A percentile compares a stretch with the other conserved stretches of the same genome.
Evolutionary conservation across 1,140 invertebrate species (phyloP).

Genomic region (Zaprionus davidi): DNA sequence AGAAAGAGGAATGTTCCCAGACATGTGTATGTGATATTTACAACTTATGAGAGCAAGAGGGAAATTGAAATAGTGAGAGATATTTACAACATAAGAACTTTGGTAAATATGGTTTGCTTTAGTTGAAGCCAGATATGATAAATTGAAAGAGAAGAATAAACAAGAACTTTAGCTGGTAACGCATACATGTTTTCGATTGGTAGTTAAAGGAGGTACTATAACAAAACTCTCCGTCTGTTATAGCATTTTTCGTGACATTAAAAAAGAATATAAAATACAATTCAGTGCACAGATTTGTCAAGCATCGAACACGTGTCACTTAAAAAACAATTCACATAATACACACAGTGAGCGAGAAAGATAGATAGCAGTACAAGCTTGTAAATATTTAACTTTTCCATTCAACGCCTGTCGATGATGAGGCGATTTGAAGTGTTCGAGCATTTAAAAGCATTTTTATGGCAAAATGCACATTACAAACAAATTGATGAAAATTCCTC

Average conservation of each 20-base stretch:
- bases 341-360: background rate
- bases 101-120: background rate
- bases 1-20: background rate
- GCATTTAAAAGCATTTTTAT: constrained; percentile 49
- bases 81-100: background rate
- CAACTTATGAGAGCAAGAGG: background rate
- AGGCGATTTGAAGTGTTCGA: constrained; percentile 40
- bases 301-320: background rate
- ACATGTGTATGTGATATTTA: background rate
- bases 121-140: background rate
- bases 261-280: too few species aligned
- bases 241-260: too few species aligned
- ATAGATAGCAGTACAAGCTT: background rate
- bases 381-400: constrained; percentile 24
- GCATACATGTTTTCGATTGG: too few species aligned
- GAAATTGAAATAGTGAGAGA: background rate
- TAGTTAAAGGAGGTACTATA: too few species aligned
- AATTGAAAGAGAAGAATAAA: too few species aligned
- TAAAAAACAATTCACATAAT: constrained; percentile 14
- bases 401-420: background rate
- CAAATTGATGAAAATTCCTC: constrained; percentile 20
- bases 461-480: constrained; percentile 24
- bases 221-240: too few species aligned
- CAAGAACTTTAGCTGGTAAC: too few species aligned
- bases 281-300: constrained; percentile 1